Evolutionary conservation across 2,888 invertebrate species (phyloP), one percentile per base, ranked within the genome.

Genomic region (Drosophila testacea): DNA sequence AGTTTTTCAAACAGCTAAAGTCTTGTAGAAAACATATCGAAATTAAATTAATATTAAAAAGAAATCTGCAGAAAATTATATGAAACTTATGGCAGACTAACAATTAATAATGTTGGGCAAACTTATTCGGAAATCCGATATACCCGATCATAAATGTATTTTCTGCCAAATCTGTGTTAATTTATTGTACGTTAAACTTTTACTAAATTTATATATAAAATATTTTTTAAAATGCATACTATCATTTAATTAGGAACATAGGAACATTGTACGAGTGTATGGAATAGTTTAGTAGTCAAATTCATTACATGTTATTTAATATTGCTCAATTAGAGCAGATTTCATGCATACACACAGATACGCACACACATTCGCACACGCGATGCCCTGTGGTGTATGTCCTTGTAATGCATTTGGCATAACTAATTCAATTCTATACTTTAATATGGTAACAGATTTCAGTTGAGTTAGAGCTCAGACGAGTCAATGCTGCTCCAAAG

Each of bases 391-490:
- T 42, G 32, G 30, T 42, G 16, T 42, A n/a, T 32, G 10, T n/a
- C 30, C 16, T 47, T 32, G 10, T 10, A 36, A 28, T 47, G 39
- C 55, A 39, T 46, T 47, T 57, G 36, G 6, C 30, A 41, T 34
- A 42, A 60, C 22, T 10, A 32, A 60, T 60, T 41, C 50, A 39
- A 32, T 32, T n/a, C 50, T 16, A 27, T 13, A 28, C 16, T 10
- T 55, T 39, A 55, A 55, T 55, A 55, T 55, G 55, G 16, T n/a
- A 63, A 28, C 16, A 48, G 39, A 56, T 34, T 63, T 56, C 13
- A 22, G 41, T 16, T 10, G 30, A 55, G 41, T 39, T 55, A 47
- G 11, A 63, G 51, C 27, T 54, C 38, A 47, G 32, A 34, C 34
- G 11, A 11, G 28, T n/a, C 22, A 16, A 28, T 36, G 41, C 60